A percentile compares a stretch with the other conserved stretches of the same genome.
Evolutionary conservation across 2,113 vertebrate species (phyloP).

Genomic region (Trinectes maculatus): DNA sequence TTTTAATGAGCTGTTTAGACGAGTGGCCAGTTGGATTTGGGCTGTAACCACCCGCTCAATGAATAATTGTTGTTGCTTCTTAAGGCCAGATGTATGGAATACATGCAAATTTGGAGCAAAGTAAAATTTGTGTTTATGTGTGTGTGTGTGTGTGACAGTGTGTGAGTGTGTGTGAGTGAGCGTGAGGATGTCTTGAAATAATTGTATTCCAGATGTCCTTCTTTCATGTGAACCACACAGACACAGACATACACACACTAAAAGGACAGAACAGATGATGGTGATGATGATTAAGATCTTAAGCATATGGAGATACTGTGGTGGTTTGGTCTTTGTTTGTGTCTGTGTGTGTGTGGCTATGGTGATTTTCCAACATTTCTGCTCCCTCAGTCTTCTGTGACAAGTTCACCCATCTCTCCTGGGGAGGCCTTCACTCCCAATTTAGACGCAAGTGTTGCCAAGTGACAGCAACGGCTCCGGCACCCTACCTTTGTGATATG

Average conservation of each 20-base stretch:
- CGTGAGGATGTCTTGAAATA: conserved; percentile 56
- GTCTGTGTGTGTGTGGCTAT: background rate
- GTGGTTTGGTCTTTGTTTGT: conserved; percentile 41
- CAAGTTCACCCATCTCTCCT: conserved; percentile 76
- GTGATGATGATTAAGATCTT: conserved; percentile 74
- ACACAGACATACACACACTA: conserved; percentile 31
- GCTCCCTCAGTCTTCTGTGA: conserved; percentile 72
- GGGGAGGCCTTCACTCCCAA: conserved; percentile 81
- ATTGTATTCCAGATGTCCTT: conserved; percentile 73
- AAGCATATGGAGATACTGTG: conserved; percentile 63
- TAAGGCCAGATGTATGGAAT: conserved; percentile 74
- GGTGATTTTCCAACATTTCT: conserved; percentile 23
- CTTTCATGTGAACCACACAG: conserved; percentile 62
- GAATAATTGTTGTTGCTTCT: conserved; percentile 74
- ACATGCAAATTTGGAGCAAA: conserved; percentile 72
- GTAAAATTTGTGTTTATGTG: conserved; percentile 44
- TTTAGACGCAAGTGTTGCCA: conserved; percentile 67
- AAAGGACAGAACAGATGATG: conserved; percentile 70
- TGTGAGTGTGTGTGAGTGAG: conserved; percentile 24
- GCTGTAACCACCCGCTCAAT: conserved; percentile 62
- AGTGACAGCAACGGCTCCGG: conserved; percentile 73
- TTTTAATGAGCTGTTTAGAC: conserved; percentile 80
- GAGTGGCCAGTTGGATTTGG: conserved; percentile 65
- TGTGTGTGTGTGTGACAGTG: conserved; percentile 13
- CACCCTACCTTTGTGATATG: conserved; percentile 70